Evolutionary conservation across 1,140 invertebrate species (phyloP).

Genomic region (Thaumetopoea pityocampa): DNA sequence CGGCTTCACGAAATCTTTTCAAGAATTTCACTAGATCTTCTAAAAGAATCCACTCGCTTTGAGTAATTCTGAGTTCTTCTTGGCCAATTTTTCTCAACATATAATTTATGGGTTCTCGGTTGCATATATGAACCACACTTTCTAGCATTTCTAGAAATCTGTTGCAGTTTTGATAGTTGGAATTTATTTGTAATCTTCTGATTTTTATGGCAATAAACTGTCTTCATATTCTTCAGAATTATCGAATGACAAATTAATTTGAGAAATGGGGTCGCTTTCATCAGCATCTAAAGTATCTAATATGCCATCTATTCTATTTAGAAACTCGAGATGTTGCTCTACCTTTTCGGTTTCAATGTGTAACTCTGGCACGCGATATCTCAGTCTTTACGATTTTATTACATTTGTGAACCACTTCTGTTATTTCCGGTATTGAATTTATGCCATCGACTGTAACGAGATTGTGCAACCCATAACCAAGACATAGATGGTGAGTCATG

Average conservation of each 20-base stretch:
- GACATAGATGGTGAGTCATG: slow-evolving; percentile 15
- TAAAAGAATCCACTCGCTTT: slow-evolving; percentile 14
- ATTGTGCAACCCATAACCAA: slow-evolving; percentile 14
- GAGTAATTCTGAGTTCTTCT: slow-evolving; percentile 5
- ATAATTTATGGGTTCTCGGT: slow-evolving; percentile 5
- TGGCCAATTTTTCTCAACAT: slow-evolving; percentile 8
- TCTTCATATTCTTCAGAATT: no score
- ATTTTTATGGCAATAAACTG: no score
- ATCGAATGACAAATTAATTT: neutral
- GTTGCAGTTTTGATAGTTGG: no score
- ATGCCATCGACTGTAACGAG: slow-evolving; percentile 15
- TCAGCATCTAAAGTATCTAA: neutral
- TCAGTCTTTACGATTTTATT: slow-evolving; percentile 14
- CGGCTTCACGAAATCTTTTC: slow-evolving; percentile 7
- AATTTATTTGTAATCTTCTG: no score
- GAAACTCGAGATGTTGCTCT: slow-evolving; percentile 1
- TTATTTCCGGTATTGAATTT: slow-evolving; percentile 6
- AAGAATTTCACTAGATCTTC: slow-evolving; percentile 16
- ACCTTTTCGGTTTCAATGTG: slow-evolving; percentile 5
- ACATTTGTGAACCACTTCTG: slow-evolving; percentile 7
- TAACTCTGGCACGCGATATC: slow-evolving; percentile 3
- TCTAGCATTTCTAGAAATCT: no score
- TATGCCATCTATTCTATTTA: neutral
- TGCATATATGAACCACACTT: neutral
- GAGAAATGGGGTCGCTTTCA: neutral